Evolutionary conservation across 2,797 vertebrate species (phyloP).

Genomic region (Botia almorhae): DNA sequence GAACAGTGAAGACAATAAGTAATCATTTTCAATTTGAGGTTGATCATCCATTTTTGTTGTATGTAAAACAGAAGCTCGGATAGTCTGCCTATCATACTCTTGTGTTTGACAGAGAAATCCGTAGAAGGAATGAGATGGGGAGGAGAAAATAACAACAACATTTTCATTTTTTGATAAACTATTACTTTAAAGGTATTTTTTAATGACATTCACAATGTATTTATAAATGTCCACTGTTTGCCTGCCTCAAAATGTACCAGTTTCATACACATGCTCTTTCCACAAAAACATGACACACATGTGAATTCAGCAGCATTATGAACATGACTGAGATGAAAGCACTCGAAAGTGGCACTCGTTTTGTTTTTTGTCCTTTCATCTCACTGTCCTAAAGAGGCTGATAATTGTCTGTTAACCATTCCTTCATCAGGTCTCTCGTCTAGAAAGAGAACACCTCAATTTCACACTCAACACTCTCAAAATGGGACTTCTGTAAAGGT

Average conservation of each 20-base stretch:
- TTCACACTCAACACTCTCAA: constrained; percentile 19
- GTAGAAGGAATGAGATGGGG: no score
- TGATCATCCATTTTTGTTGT: no score
- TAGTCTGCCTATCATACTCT: not conserved
- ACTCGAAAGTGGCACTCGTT: not conserved
- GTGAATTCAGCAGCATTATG: not conserved
- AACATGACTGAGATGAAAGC: constrained; percentile 13
- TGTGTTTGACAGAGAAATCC: not conserved
- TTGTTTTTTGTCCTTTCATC: no score
- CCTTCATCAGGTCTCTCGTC: not conserved
- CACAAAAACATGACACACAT: not conserved
- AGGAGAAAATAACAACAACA: no score
- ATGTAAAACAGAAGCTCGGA: not conserved
- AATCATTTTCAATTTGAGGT: no score
- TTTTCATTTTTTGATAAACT: no score
- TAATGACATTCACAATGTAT: no score
- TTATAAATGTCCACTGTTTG: not conserved
- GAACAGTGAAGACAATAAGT: no score
- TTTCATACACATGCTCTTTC: not conserved
- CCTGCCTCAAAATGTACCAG: not conserved
- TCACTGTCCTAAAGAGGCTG: constrained; percentile 21
- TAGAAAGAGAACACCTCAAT: not conserved
- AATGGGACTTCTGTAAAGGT: constrained; percentile 19
- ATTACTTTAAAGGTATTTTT: no score
- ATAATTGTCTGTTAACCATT: constrained; percentile 24